Conservation (phyloP, 30 jellyfish, hydroid and myxozoan species). For the Hydractinia echinata region DNA sequence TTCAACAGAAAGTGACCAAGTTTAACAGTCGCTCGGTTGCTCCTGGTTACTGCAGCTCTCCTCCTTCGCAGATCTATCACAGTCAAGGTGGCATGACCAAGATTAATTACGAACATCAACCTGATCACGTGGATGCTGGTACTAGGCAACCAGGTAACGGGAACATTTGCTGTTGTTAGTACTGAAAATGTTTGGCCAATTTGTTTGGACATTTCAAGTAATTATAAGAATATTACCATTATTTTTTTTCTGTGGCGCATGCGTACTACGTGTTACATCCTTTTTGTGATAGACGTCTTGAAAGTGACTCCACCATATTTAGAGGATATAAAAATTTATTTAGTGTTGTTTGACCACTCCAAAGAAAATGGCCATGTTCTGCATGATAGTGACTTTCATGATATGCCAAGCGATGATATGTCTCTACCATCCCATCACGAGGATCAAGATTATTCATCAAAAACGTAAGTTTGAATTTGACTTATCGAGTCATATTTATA, state of each 20-base stretch:
- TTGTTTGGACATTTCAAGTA: no score
- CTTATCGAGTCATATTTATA: no score
- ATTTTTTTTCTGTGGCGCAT: neutral
- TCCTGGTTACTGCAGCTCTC: conserved; percentile 31
- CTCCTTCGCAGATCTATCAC: neutral
- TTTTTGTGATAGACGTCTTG: neutral
- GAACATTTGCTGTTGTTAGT: neutral
- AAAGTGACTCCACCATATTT: no score
- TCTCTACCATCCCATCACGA: conserved; percentile 15
- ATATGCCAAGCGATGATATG: conserved; percentile 11
- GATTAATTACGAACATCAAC: neutral
- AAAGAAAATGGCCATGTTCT: neutral
- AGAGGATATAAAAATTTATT: neutral
- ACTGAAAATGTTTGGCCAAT: no score
- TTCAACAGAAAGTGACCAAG: conserved; percentile 59
- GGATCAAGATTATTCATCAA: conserved; percentile 6
- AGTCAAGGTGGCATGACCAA: conserved; percentile 30
- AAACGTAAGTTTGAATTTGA: neutral
- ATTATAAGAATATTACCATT: neutral
- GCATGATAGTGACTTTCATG: conserved; percentile 2
- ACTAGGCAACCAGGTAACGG: neutral
- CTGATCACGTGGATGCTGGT: conserved; percentile 17
- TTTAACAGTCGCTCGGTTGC: conserved; percentile 72
- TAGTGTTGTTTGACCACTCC: neutral
- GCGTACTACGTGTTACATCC: neutral